Conservation (phyloP, 2,113 vertebrate genomes). For the Poecilia latipinna region DNA sequence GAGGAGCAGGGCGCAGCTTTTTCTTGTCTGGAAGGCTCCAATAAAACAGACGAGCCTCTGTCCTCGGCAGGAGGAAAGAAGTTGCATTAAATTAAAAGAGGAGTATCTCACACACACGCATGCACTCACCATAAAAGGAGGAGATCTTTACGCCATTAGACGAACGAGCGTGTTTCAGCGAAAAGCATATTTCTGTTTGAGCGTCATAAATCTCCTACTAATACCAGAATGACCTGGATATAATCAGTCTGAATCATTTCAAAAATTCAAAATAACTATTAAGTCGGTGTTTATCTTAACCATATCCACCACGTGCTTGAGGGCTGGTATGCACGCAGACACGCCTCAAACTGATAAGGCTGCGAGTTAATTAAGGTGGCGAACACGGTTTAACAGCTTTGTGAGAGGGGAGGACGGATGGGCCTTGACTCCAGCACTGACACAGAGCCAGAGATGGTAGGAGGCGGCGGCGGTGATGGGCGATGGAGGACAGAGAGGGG, state of each 20-base stretch:
- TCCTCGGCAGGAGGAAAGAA: conserved; percentile 30
- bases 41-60: conserved; percentile 72
- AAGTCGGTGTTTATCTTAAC: conserved; percentile 23
- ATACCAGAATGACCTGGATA: background rate
- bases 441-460: conserved; percentile 64
- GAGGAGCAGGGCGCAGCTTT: conserved; percentile 75
- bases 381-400: conserved; percentile 75
- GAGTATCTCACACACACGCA: conserved; percentile 16
- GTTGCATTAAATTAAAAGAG: conserved; percentile 33
- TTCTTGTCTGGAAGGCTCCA: conserved; percentile 69
- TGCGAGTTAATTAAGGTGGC: conserved; percentile 80
- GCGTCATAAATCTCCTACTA: background rate
- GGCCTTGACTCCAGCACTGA: conserved; percentile 78
- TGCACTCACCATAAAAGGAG: conserved; percentile 35
- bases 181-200: background rate
- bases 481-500: conserved; percentile 71
- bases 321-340: conserved; percentile 19
- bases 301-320: conserved; percentile 17
- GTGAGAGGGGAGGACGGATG: conserved; percentile 72
- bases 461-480: conserved; percentile 63
- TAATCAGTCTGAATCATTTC: background rate
- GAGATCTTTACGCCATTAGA: conserved; percentile 15
- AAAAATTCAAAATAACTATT: background rate
- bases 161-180: background rate
- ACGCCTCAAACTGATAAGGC: conserved; percentile 70